Percentiles rank a stretch among this genome's conserved stretches.
Evolutionary conservation across 2,888 invertebrate species (phyloP).

Genomic region (Onchidella celtica): DNA sequence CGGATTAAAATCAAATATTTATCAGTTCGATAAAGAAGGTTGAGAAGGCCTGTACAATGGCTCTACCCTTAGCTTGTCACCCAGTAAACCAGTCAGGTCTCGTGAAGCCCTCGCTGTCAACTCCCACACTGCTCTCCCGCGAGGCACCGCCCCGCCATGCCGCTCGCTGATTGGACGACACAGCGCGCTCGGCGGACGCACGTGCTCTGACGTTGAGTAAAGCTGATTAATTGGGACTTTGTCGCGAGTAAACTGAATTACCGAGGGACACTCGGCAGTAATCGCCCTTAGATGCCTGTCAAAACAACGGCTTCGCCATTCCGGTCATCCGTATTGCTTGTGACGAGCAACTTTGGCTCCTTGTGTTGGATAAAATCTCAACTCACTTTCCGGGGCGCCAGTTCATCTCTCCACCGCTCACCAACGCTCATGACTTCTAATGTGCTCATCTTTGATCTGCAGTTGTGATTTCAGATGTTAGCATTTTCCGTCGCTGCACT

Average conservation of each 20-base stretch:
- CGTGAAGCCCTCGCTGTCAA: constrained; percentile 4
- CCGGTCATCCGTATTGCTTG: constrained; percentile 2
- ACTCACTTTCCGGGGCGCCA: not conserved
- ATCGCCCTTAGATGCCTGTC: constrained; percentile 57
- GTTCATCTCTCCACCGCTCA: not conserved
- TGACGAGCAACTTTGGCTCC: too few species aligned
- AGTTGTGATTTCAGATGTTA: too few species aligned
- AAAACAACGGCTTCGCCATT: constrained; percentile 54
- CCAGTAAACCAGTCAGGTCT: constrained; percentile 18
- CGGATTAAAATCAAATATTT: constrained; percentile 37
- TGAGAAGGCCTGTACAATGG: constrained; percentile 6
- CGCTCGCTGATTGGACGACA: constrained; percentile 27
- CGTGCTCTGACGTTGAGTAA: constrained; percentile 43
- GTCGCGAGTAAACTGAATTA: constrained; percentile 53
- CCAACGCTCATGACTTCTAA: not conserved
- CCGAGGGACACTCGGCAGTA: constrained; percentile 49
- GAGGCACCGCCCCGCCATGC: constrained; percentile 36
- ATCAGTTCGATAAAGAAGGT: constrained; percentile 32
- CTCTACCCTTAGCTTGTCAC: constrained; percentile 21
- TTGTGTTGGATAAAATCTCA: constrained; percentile 22
- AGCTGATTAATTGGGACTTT: constrained; percentile 54
- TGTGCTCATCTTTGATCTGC: too few species aligned
- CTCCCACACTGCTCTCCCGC: constrained; percentile 16
- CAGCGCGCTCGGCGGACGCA: constrained; percentile 4
- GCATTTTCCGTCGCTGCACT: too few species aligned